phyloP scores from a whole-genome alignment of 2,797 vertebrate genomes.

The Leptatherina wallacei region DNA sequence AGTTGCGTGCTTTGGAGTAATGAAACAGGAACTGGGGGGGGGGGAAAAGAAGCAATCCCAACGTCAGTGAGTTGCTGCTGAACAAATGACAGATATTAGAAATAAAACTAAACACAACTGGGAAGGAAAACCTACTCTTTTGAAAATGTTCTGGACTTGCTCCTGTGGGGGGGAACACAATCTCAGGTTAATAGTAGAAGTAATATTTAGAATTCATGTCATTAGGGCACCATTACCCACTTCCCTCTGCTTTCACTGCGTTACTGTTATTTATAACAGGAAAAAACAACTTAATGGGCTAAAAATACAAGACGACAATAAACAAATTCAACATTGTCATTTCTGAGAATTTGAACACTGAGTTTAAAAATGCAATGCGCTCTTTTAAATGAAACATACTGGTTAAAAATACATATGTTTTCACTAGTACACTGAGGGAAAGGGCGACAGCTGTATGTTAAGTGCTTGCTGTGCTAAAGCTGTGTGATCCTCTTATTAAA shows the following conservation, averaged over 20 bases:
- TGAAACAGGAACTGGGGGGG: conserved; percentile 83
- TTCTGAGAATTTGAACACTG: background rate
- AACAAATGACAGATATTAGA: background rate
- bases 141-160: conserved; percentile 83
- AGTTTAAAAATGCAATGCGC: too few relatives aligned
- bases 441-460: too few relatives aligned
- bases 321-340: background rate
- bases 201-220: background rate
- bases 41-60: background rate
- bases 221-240: background rate
- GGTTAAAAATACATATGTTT: background rate
- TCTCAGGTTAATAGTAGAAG: background rate
- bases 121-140: conserved; percentile 75
- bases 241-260: background rate
- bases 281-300: background rate
- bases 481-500: too few relatives aligned
- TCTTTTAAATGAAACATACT: too few relatives aligned
- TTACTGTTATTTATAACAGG: background rate
- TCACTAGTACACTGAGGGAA: too few relatives aligned
- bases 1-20: conserved; percentile 84
- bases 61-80: background rate
- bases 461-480: too few relatives aligned
- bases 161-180: conserved; percentile 66
- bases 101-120: background rate
- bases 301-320: background rate